Percentiles rank a stretch among this genome's conserved stretches.
Conservation (phyloP, 2,113 vertebrate genomes). For the Pelecanus crispus region DNA sequence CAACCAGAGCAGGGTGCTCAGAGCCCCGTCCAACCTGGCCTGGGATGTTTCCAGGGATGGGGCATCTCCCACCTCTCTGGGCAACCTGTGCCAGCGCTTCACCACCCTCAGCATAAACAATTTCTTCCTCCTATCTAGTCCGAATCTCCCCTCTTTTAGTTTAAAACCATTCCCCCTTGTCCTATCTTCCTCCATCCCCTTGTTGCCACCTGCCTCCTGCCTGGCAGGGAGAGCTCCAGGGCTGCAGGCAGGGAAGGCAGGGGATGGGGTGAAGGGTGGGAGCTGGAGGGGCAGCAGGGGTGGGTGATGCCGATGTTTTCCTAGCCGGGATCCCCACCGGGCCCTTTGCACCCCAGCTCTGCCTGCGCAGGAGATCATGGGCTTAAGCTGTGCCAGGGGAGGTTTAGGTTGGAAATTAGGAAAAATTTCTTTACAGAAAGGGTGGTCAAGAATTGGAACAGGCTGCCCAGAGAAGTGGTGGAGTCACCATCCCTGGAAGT, state of each 20-base stretch:
- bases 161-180: neutral
- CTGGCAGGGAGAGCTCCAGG: neutral
- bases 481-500: no score
- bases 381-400: no score
- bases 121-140: neutral
- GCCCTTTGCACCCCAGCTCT: neutral
- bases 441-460: no score
- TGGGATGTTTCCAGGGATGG: accelerated
- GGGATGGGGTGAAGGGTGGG: neutral
- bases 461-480: no score
- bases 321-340: no score
- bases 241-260: neutral
- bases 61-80: neutral
- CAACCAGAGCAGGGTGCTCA: accelerated
- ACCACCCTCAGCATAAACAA: accelerated
- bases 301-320: neutral
- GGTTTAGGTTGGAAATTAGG: no score
- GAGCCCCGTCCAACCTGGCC: accelerated
- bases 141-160: neutral
- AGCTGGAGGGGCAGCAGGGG: neutral
- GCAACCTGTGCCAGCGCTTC: neutral
- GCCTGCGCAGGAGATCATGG: neutral
- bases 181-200: neutral
- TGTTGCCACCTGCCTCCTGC: neutral
- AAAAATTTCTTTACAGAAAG: no score